Percentiles rank a stretch among this genome's conserved stretches.
Conservation (phyloP, 2,113 vertebrate species). For the Rhinoderma darwinii region DNA sequence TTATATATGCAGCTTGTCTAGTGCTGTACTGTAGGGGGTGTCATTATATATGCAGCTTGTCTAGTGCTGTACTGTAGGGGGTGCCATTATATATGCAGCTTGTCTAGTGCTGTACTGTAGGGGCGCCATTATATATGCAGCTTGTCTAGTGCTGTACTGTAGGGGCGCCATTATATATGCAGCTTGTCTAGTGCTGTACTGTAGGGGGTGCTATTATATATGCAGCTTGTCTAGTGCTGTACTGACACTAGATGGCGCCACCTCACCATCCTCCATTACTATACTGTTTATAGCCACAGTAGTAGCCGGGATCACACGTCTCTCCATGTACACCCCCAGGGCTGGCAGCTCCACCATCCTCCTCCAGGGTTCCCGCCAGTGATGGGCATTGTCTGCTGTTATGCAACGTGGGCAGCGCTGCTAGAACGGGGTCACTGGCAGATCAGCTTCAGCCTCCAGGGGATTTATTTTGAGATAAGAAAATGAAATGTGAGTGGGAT, state of each 20-base stretch:
- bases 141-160: too few relatives aligned
- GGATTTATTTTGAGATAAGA: not conserved
- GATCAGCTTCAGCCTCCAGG: not conserved
- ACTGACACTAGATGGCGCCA: not conserved
- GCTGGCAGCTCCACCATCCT: not conserved
- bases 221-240: too few relatives aligned
- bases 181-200: too few relatives aligned
- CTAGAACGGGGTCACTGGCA: not conserved
- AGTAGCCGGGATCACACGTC: accelerated
- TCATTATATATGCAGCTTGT: too few relatives aligned
- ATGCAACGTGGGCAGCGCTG: not conserved
- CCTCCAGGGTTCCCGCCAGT: not conserved
- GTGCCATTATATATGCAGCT: too few relatives aligned
- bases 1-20: too few relatives aligned
- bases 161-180: too few relatives aligned
- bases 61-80: too few relatives aligned
- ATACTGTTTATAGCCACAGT: too few relatives aligned
- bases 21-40: too few relatives aligned
- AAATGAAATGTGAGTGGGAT: not conserved
- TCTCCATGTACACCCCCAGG: not conserved
- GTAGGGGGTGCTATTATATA: not conserved
- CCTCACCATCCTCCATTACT: not conserved
- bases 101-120: too few relatives aligned
- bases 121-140: too few relatives aligned
- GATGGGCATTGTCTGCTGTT: not conserved